phyloP scores from a whole-genome alignment of 2,888 invertebrate genomes.

The Patella ulyssiponensis region DNA sequence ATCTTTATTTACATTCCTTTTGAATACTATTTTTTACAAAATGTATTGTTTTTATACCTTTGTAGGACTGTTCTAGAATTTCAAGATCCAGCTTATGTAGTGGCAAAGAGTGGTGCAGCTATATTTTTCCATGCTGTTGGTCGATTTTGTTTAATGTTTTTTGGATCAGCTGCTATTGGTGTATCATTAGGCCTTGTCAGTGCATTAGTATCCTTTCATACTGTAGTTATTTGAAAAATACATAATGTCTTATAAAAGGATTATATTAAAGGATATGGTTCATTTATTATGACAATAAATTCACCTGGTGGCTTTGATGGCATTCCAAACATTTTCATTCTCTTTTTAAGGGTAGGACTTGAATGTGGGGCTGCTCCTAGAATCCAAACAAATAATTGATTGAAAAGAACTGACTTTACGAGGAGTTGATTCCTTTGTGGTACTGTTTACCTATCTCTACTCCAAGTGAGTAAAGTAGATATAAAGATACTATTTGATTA shows the following conservation, averaged over 20 bases:
- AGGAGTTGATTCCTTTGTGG: too few species aligned
- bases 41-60: slow-evolving; percentile 2
- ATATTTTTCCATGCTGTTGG: slow-evolving; percentile 90
- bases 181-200: slow-evolving; percentile 92
- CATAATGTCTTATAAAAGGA: too few species aligned
- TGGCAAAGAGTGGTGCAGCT: slow-evolving; percentile 71
- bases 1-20: not conserved
- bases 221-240: too few species aligned
- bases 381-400: too few species aligned
- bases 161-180: slow-evolving; percentile 97
- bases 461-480: too few species aligned
- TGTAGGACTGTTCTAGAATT: slow-evolving; percentile 69
- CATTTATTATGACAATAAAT: not conserved
- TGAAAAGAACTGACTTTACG: too few species aligned
- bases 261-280: not conserved
- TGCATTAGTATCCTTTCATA: slow-evolving; percentile 69
- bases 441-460: too few species aligned
- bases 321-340: not conserved
- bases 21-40: not conserved
- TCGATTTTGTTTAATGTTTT: slow-evolving; percentile 95
- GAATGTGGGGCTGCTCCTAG: too few species aligned
- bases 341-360: too few species aligned
- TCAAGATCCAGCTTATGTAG: slow-evolving; percentile 72
- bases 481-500: too few species aligned
- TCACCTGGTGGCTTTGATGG: not conserved